These are phyloP conservation scores for Drosophila arizonae DNA, from an alignment of 1,140 invertebrate species.

Conservation along the genomic window DNA sequence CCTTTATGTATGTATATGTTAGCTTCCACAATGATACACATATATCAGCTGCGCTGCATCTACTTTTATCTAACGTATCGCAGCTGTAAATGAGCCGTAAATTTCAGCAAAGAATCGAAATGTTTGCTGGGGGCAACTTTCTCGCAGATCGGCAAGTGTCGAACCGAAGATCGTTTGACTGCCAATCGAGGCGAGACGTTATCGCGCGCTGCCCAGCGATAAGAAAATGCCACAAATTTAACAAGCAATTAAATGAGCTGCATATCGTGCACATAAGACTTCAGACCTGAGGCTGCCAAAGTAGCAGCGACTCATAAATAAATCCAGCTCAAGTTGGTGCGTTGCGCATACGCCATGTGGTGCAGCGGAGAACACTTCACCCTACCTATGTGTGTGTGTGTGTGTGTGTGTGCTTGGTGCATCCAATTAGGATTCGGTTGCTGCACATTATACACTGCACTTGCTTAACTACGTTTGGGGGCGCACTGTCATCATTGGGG, in stretches of 20 bases:
- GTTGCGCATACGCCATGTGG: conserved; percentile 53
- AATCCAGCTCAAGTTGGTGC: conserved; percentile 24
- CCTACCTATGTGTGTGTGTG: conserved; percentile 17
- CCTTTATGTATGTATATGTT: neutral
- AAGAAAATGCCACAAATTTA: conserved; percentile 43
- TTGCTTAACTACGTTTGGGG: conserved; percentile 20
- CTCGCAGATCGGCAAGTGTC: conserved; percentile 4
- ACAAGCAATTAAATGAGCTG: conserved; percentile 39
- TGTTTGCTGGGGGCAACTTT: conserved; percentile 22
- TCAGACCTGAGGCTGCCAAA: conserved; percentile 16
- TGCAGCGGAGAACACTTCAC: conserved; percentile 44
- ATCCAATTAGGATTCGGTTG: conserved; percentile 65
- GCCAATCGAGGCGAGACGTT: conserved; percentile 22
- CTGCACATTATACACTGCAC: conserved; percentile 61
- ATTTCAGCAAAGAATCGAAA: conserved; percentile 11
- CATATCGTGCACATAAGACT: neutral
- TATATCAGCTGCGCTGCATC: conserved; percentile 8
- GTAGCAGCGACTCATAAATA: conserved; percentile 27
- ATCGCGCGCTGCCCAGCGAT: conserved; percentile 21
- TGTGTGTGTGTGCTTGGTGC: conserved; percentile 43
- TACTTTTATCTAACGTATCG: conserved; percentile 15
- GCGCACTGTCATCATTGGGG: conserved; percentile 27
- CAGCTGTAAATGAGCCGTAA: conserved; percentile 7
- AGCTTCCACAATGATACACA: conserved; percentile 3
- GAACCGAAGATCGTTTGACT: conserved; percentile 14